A percentile compares a stretch with the other conserved stretches of the same genome.
Conservation (phyloP, 2,113 vertebrate genomes). For the Megaleporinus macrocephalus region DNA sequence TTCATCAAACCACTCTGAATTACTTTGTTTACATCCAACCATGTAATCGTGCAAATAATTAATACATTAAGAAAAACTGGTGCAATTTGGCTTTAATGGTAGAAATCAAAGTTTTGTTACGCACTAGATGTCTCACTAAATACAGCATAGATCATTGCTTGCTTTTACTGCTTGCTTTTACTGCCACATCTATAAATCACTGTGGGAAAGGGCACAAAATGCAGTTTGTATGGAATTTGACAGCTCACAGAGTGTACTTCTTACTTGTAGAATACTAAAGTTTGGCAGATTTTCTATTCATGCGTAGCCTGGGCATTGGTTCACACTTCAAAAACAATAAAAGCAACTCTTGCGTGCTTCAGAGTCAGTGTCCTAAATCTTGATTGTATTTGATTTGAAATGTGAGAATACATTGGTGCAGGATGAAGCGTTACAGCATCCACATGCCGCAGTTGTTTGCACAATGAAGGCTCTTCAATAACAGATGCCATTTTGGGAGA, state of each 20-base stretch:
- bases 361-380: constrained; percentile 52
- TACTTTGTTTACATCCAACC: too few relatives aligned
- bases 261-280: constrained; percentile 2
- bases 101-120: too few relatives aligned
- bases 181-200: background rate
- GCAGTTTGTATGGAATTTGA: background rate
- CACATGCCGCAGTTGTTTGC: background rate
- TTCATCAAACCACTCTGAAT: too few relatives aligned
- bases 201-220: constrained; percentile 4
- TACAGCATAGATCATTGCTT: background rate
- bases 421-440: background rate
- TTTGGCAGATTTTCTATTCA: constrained; percentile 45
- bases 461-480: background rate
- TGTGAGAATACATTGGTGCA: background rate
- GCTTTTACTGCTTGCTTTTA: constrained; percentile 9
- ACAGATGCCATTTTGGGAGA: constrained; percentile 30
- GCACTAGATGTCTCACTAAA: too few relatives aligned
- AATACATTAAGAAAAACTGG: too few relatives aligned
- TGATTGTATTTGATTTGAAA: constrained; percentile 8
- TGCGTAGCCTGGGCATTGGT: constrained; percentile 47
- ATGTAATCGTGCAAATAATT: too few relatives aligned
- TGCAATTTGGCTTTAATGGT: too few relatives aligned
- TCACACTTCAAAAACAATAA: constrained; percentile 61
- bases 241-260: constrained; percentile 2
- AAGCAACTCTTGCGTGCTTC: constrained; percentile 47